Conservation (phyloP, 2,888 invertebrate genomes). For the Pteria penguin region DNA sequence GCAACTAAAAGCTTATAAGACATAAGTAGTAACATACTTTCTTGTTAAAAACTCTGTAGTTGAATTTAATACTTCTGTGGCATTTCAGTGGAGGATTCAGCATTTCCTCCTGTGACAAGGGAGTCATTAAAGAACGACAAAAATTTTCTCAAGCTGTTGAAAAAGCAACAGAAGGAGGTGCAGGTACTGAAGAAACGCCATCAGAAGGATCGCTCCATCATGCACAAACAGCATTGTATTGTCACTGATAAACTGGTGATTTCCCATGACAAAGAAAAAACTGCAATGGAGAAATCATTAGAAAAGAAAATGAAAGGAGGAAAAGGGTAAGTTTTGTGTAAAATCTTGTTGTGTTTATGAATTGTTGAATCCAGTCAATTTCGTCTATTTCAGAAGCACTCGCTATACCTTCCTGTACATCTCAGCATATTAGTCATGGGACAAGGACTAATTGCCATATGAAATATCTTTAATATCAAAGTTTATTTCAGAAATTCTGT, state of each 20-base stretch:
- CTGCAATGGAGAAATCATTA: constrained; percentile 73
- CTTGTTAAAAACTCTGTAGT: too few species aligned
- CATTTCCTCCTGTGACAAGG: constrained; percentile 76
- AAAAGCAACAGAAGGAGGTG: constrained; percentile 96
- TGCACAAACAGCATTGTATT: constrained; percentile 91
- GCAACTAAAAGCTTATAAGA: too few species aligned
- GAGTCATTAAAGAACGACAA: constrained; percentile 77
- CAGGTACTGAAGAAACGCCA: constrained; percentile 95
- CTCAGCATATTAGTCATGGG: not conserved
- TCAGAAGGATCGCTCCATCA: constrained; percentile 91
- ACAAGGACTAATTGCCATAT: too few species aligned
- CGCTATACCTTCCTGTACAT: too few species aligned
- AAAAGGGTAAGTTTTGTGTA: constrained; percentile 68
- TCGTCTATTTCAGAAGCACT: too few species aligned
- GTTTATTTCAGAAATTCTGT: not conserved
- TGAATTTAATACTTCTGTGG: not conserved
- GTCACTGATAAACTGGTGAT: constrained; percentile 95
- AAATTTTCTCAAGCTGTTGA: constrained; percentile 86
- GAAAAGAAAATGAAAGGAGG: constrained; percentile 89
- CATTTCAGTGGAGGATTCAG: constrained; percentile 65
- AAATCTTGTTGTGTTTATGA: too few species aligned
- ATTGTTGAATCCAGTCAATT: too few species aligned
- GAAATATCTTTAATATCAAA: not conserved
- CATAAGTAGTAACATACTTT: too few species aligned
- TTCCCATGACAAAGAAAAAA: constrained; percentile 77